phyloP scores from a whole-genome alignment of 23 tunicate species.

The Halocynthia roretzi region DNA sequence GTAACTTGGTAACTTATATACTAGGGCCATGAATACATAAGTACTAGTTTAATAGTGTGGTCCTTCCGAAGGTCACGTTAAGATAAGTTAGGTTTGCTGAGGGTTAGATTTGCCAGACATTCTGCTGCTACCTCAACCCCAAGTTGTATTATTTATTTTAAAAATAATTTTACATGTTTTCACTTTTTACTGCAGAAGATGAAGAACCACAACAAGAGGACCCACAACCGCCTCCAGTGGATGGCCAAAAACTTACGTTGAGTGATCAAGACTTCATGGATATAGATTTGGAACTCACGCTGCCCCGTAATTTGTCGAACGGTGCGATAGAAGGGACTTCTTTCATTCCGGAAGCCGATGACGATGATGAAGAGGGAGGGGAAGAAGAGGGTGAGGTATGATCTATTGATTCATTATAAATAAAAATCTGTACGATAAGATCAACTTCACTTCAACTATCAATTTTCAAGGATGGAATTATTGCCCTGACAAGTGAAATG shows the following conservation, averaged over 20 bases:
- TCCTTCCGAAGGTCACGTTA: too few relatives aligned
- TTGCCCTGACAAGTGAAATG: conserved; percentile 31
- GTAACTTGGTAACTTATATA: too few relatives aligned
- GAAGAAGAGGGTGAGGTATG: conserved; percentile 16
- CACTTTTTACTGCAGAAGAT: background rate
- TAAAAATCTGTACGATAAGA: too few relatives aligned
- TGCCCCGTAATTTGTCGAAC: conserved; percentile 17
- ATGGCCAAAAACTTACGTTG: conserved; percentile 58
- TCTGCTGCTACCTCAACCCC: too few relatives aligned
- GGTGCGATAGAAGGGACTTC: conserved; percentile 13
- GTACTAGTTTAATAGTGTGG: too few relatives aligned
- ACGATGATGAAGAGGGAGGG: conserved; percentile 47
- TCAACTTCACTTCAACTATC: too few relatives aligned
- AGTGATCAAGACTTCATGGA: conserved; percentile 55
- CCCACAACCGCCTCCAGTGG: conserved; percentile 37
- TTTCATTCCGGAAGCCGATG: conserved; percentile 81
- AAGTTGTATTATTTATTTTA: too few relatives aligned
- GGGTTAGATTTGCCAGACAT: too few relatives aligned
- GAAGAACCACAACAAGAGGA: conserved; percentile 8
- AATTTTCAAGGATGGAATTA: conserved; percentile 12
- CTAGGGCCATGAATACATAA: too few relatives aligned
- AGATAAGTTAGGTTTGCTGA: too few relatives aligned
- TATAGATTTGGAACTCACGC: conserved; percentile 41
- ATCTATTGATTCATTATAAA: too few relatives aligned
- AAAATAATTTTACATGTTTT: too few relatives aligned